Percentiles rank a stretch among this genome's conserved stretches.
Evolutionary conservation across 1,140 invertebrate genomes (phyloP).

Genomic region (Hypsibius dujardini): DNA sequence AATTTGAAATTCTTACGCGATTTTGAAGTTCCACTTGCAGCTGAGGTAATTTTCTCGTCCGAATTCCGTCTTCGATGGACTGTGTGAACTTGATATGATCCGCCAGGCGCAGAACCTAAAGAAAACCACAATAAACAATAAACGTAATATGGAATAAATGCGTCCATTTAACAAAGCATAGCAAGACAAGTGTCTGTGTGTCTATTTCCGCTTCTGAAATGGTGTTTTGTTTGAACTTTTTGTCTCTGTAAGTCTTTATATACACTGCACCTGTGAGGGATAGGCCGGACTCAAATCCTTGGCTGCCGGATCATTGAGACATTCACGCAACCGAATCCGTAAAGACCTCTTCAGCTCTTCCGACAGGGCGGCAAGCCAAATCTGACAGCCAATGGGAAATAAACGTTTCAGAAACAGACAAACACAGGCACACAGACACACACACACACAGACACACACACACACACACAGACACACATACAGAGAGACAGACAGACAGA

Average conservation of each 20-base stretch:
- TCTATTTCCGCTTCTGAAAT: too few relatives aligned
- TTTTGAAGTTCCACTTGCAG: slow-evolving; percentile 34
- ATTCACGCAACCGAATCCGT: slow-evolving; percentile 44
- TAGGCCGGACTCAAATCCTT: too few relatives aligned
- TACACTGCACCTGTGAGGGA: slow-evolving; percentile 41
- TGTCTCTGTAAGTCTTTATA: background rate
- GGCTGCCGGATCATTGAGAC: slow-evolving; percentile 40
- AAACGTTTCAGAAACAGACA: slow-evolving; percentile 11
- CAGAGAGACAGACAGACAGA: too few relatives aligned
- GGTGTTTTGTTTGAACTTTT: background rate
- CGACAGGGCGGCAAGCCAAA: slow-evolving; percentile 62
- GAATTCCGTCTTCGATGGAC: slow-evolving; percentile 59
- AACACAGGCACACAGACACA: too few relatives aligned
- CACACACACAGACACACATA: too few relatives aligned
- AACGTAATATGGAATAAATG: background rate
- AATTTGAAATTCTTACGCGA: background rate
- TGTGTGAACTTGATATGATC: slow-evolving; percentile 59
- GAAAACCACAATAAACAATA: slow-evolving; percentile 13
- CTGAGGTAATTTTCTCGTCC: slow-evolving; percentile 25
- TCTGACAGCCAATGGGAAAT: slow-evolving; percentile 34
- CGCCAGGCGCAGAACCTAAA: slow-evolving; percentile 50
- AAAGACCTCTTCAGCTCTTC: slow-evolving; percentile 64
- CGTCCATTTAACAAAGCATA: too few relatives aligned
- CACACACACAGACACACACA: too few relatives aligned
- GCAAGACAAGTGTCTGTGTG: too few relatives aligned